phyloP scores from a whole-genome alignment of 2,888 invertebrate species.

The Ormyrus nitidulus region DNA sequence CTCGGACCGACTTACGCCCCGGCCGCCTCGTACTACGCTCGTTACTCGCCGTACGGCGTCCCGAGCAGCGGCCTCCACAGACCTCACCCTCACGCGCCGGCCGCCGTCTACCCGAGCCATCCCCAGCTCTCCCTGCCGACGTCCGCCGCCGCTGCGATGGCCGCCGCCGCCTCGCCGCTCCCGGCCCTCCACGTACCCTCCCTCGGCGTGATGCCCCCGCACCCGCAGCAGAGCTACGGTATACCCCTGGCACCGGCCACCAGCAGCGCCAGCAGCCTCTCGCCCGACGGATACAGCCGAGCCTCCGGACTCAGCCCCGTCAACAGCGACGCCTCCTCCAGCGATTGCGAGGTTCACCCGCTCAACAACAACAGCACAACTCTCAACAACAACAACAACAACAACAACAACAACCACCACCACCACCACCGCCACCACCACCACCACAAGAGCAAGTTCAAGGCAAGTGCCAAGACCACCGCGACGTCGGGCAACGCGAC shows the following conservation, averaged over 20 bases:
- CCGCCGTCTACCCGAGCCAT: no score
- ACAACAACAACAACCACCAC: not conserved
- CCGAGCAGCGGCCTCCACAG: constrained; percentile 70
- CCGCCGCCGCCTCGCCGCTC: constrained; percentile 35
- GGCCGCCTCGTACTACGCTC: constrained; percentile 78
- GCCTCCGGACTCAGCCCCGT: constrained; percentile 69
- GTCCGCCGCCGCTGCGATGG: constrained; percentile 60
- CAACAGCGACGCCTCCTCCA: constrained; percentile 68
- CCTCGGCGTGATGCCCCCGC: constrained; percentile 17
- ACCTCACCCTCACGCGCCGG: constrained; percentile 58
- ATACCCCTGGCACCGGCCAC: constrained; percentile 56
- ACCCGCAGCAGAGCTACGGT: constrained; percentile 62
- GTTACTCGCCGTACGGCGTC: constrained; percentile 79
- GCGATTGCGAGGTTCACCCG: constrained; percentile 68
- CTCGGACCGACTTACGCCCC: constrained; percentile 76
- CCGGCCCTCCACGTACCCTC: constrained; percentile 29
- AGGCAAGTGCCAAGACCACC: constrained; percentile 8
- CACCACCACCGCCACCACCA: constrained; percentile 10
- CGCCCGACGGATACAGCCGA: constrained; percentile 64
- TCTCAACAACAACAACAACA: constrained; percentile 38
- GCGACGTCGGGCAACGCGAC: no score
- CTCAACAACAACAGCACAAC: constrained; percentile 29
- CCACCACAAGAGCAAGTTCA: constrained; percentile 3
- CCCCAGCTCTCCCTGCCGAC: constrained; percentile 63
- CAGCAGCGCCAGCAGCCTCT: not conserved